These are phyloP conservation scores for Calephelis virginiensis DNA, from an alignment of 1,140 invertebrate species.

Conservation along the genomic window DNA sequence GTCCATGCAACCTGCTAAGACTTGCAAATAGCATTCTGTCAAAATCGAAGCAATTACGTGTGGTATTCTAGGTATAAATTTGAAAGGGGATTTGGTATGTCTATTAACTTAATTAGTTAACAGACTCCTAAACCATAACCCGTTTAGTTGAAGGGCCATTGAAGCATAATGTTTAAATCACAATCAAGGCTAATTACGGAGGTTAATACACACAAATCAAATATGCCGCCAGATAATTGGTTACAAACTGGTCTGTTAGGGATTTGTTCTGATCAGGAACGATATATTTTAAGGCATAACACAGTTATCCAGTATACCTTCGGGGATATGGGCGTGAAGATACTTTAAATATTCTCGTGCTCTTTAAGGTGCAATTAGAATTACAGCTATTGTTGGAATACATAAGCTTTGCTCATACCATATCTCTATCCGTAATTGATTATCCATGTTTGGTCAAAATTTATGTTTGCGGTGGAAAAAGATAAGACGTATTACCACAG, in stretches of 20 bases:
- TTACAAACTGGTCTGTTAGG: constrained; percentile 9
- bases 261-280: no score
- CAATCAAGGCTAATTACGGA: constrained; percentile 37
- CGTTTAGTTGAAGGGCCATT: constrained; percentile 35
- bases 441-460: no score
- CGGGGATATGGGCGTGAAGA: no score
- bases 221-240: constrained; percentile 38
- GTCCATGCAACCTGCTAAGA: neutral
- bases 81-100: constrained; percentile 17
- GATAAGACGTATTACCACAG: no score
- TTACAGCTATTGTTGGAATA: no score
- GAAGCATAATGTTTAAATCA: constrained; percentile 35
- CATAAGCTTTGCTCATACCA: no score
- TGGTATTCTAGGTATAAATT: neutral
- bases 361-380: no score
- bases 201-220: constrained; percentile 38
- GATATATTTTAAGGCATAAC: no score
- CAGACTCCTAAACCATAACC: constrained; percentile 22
- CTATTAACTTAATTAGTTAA: constrained; percentile 16
- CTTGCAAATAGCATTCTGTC: neutral
- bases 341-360: no score
- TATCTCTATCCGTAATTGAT: no score
- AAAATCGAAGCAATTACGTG: neutral
- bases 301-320: no score
- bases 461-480: no score